Conservation (phyloP, 2,888 invertebrate genomes). For the Melanostoma scalare region DNA sequence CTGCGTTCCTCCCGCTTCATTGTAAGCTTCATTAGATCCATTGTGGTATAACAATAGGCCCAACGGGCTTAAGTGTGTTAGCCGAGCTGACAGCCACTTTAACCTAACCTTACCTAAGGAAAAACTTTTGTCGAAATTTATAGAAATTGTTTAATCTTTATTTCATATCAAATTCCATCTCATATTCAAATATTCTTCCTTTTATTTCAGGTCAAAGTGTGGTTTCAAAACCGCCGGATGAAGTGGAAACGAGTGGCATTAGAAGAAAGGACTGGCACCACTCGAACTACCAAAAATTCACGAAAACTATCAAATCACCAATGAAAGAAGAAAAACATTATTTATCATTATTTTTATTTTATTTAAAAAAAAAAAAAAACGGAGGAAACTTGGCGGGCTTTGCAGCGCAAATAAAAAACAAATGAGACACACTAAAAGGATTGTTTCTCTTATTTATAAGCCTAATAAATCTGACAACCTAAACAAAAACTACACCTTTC, state of each 20-base stretch:
- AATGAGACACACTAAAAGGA: conserved; percentile 52
- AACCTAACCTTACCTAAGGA: no score
- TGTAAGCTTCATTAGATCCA: no score
- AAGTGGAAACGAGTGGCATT: conserved; percentile 90
- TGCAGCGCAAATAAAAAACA: conserved; percentile 31
- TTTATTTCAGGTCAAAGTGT: conserved; percentile 87
- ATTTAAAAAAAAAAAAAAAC: conserved; percentile 61
- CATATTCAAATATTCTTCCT: neutral
- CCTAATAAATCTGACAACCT: conserved; percentile 54
- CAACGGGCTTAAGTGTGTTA: no score
- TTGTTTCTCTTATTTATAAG: conserved; percentile 46
- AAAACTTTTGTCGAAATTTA: no score
- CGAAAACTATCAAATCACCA: conserved; percentile 33
- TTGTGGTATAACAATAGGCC: no score
- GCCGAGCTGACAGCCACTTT: no score
- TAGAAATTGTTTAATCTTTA: no score
- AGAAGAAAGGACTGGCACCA: conserved; percentile 76
- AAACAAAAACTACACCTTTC: conserved; percentile 28
- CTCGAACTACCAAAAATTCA: conserved; percentile 16
- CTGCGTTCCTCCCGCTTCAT: no score
- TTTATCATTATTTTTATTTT: conserved; percentile 10
- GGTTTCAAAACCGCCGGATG: conserved; percentile 94
- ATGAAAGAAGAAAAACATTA: neutral
- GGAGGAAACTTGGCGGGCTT: conserved; percentile 77
- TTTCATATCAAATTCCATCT: neutral